Conservation (phyloP, 2,888 invertebrate genomes). For the Tenthredo mesomela region DNA sequence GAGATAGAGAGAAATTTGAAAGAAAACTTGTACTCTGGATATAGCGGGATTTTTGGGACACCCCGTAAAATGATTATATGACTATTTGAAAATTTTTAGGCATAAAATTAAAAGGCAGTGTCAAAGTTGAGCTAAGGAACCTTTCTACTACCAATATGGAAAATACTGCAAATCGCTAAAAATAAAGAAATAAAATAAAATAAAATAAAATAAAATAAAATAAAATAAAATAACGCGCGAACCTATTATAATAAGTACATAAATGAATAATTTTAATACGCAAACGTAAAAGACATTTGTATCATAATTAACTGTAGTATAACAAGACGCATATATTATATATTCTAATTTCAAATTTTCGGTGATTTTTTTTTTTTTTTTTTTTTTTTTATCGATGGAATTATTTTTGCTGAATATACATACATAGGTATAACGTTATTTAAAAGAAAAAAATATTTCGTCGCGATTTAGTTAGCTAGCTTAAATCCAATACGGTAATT, state of each 20-base stretch:
- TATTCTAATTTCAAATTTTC: not conserved
- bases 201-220: not conserved
- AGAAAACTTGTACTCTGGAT: not conserved
- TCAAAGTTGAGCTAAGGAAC: conserved; percentile 40
- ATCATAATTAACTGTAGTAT: conserved; percentile 24
- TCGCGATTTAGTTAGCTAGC: conserved; percentile 41
- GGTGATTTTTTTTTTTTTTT: not conserved
- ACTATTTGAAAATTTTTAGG: conserved; percentile 18
- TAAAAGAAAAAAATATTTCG: not conserved
- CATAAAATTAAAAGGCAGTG: conserved; percentile 21
- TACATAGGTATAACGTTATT: not conserved
- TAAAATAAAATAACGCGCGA: not conserved
- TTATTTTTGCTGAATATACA: conserved; percentile 18
- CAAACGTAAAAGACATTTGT: conserved; percentile 53
- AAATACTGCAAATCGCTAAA: not conserved
- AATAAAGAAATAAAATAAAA: not conserved
- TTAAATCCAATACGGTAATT: conserved; percentile 12
- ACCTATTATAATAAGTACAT: conserved; percentile 30
- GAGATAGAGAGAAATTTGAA: not conserved
- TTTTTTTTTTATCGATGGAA: not conserved
- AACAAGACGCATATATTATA: not conserved
- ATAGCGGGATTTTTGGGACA: conserved; percentile 37
- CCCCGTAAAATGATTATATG: conserved; percentile 44
- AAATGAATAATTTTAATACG: conserved; percentile 46
- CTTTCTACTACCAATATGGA: conserved; percentile 24